Evolutionary conservation across 2,113 vertebrate genomes (phyloP), one percentile per base, ranked within the genome.

Genomic region (Miniopterus natalensis): DNA sequence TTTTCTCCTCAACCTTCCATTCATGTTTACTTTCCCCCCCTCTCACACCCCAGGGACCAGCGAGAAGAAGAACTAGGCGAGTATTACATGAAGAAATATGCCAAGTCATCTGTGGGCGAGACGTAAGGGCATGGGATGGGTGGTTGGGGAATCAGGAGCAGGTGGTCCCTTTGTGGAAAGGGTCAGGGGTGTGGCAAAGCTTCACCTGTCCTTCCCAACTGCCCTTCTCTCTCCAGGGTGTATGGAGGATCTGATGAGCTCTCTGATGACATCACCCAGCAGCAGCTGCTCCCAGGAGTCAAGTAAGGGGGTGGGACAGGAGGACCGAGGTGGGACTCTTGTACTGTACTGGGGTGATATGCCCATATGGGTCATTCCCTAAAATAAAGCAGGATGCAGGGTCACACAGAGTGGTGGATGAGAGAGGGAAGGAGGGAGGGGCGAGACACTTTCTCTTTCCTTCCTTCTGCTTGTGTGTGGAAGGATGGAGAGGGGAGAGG

Each of bases 71-170:
- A 99, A 6, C 95, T 99, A 95, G 99, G 99, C 4, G 99, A 99
- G 91, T 99, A 99, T 96, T 99, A 99, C 97, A 99, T 99, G 99
- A 99, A 99, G 96, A 99, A 99, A 96, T 99, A 99, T 0, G 99
- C 99, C 95, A 99, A 99, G 96, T 99, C 99, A 0, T 99, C 99
- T 0, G 99, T 98, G 84, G 99, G 99, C 6, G 99, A 99, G 89
- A 99, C 99, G 99, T 99, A 97, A 99, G 97, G 80, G 98, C 98
- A 0, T 10, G 4, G 61, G 31, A 1, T 68, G 61, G 20, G 73
- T 8, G 0, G 15, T 36, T 11, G 11, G 14, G 59, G 12, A 25
- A 9, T 0, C 3, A 9, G n/a, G 21, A 5, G 66, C 17, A 9
- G 36, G 74, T 2, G 65, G 29, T 74, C 59, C 27, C 27, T 45